Percentiles rank a stretch among this genome's conserved stretches.
These are phyloP conservation scores for Cecidostiba fungosa DNA, from an alignment of 2,888 invertebrate species.

Conservation along the genomic window DNA sequence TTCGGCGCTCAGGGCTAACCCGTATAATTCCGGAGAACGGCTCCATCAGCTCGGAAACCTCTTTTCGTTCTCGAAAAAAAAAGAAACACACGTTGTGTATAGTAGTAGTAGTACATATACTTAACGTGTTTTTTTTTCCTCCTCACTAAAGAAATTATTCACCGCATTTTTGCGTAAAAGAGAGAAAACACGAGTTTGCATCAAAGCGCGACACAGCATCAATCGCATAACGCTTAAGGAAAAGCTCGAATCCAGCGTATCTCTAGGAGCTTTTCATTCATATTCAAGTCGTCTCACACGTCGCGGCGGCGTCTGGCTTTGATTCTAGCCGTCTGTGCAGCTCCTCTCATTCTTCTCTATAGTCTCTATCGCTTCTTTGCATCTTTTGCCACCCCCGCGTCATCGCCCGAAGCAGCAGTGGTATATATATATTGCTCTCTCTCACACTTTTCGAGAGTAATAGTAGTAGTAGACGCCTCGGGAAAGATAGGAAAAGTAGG, in stretches of 20 bases:
- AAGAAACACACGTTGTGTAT: not conserved
- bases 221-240: constrained; percentile 40
- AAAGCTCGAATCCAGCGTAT: not conserved
- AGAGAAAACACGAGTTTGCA: not conserved
- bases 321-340: constrained; percentile 5
- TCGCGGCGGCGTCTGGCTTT: constrained; percentile 12
- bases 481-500: not conserved
- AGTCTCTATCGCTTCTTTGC: constrained; percentile 31
- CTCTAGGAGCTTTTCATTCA: constrained; percentile 53
- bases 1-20: constrained; percentile 72
- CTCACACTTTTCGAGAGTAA: not conserved
- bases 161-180: not conserved
- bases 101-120: no score
- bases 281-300: constrained; percentile 47
- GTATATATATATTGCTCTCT: no score
- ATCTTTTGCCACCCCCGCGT: not conserved
- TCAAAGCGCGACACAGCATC: constrained; percentile 10
- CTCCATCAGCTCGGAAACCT: constrained; percentile 70
- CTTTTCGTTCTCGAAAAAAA: constrained; percentile 59
- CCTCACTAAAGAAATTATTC: not conserved
- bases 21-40: constrained; percentile 72
- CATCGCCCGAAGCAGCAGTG: not conserved
- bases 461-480: not conserved
- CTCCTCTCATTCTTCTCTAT: not conserved
- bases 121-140: no score